These are phyloP conservation scores for Drosophila albomicans DNA, from an alignment of 1,140 invertebrate genomes.

Conservation along the genomic window DNA sequence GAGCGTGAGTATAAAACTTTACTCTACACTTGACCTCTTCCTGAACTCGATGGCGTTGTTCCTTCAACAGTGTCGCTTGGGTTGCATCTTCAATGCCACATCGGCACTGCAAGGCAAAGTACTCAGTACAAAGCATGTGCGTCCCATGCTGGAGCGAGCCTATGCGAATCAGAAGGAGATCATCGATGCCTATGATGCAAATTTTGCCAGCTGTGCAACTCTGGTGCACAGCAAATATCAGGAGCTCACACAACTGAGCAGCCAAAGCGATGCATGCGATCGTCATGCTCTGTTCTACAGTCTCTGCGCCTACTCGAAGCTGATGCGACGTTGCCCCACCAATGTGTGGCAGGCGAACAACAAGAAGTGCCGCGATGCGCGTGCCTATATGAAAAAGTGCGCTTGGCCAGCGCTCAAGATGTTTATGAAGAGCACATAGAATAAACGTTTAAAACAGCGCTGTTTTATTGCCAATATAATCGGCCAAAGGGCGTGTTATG, in stretches of 20 bases:
- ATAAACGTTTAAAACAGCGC: neutral
- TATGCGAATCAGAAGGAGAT: slow-evolving; percentile 36
- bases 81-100: slow-evolving; percentile 65
- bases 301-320: slow-evolving; percentile 61
- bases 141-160: slow-evolving; percentile 64
- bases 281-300: slow-evolving; percentile 71
- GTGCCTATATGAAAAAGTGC: slow-evolving; percentile 51
- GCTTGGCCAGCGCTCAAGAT: slow-evolving; percentile 67
- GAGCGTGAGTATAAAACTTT: slow-evolving; percentile 48
- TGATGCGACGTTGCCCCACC: slow-evolving; percentile 55
- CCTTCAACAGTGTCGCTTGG: slow-evolving; percentile 58
- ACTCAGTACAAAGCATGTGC: slow-evolving; percentile 30
- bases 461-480: slow-evolving; percentile 37
- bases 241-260: slow-evolving; percentile 48
- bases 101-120: slow-evolving; percentile 43
- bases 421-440: slow-evolving; percentile 67
- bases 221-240: slow-evolving; percentile 50
- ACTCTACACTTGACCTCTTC: neutral
- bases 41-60: neutral
- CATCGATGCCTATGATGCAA: slow-evolving; percentile 57
- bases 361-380: slow-evolving; percentile 56
- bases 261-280: slow-evolving; percentile 63
- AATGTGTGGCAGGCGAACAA: slow-evolving; percentile 58
- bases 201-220: slow-evolving; percentile 53
- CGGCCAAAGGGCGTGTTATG: slow-evolving; percentile 56